Percentiles rank a stretch among this genome's conserved stretches.
phyloP scores from a whole-genome alignment of 2,113 vertebrate species.

The Chionodraco myersi region DNA sequence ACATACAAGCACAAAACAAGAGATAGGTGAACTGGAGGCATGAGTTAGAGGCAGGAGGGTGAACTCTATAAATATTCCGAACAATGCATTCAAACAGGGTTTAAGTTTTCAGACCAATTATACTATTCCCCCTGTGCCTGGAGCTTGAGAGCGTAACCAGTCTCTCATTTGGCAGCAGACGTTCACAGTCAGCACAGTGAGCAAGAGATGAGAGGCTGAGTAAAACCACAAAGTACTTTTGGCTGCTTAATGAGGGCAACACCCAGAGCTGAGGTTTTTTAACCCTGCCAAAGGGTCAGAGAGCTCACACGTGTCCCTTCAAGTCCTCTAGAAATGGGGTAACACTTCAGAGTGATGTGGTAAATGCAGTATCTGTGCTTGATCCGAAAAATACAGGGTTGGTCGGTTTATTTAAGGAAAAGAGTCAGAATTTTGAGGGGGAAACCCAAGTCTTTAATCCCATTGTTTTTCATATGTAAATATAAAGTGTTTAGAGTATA shows the following conservation, averaged over 20 bases:
- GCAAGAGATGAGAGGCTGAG: constrained; percentile 68
- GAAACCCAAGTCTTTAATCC: not conserved
- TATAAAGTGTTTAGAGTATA: too few species aligned
- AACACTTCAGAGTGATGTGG: constrained; percentile 22
- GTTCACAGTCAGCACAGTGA: constrained; percentile 35
- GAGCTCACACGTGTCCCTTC: constrained; percentile 34
- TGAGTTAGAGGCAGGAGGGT: not conserved
- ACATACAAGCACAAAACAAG: constrained; percentile 11
- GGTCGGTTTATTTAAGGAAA: not conserved
- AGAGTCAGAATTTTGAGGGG: too few species aligned
- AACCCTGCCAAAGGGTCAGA: constrained; percentile 32
- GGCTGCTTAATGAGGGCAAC: constrained; percentile 68
- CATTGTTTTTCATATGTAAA: not conserved
- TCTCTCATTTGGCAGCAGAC: constrained; percentile 60
- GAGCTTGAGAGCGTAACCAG: constrained; percentile 56
- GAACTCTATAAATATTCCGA: constrained; percentile 55
- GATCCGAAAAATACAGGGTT: not conserved
- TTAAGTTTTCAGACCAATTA: constrained; percentile 65
- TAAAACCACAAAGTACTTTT: constrained; percentile 64
- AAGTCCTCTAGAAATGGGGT: constrained; percentile 7
- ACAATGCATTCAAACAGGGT: constrained; percentile 47
- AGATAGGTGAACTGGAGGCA: constrained; percentile 1
- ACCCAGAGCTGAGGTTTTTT: constrained; percentile 58
- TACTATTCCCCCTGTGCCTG: constrained; percentile 44
- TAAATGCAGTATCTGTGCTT: not conserved